phyloP scores from a whole-genome alignment of 2,888 invertebrate species.

The Pandemis corylana region DNA sequence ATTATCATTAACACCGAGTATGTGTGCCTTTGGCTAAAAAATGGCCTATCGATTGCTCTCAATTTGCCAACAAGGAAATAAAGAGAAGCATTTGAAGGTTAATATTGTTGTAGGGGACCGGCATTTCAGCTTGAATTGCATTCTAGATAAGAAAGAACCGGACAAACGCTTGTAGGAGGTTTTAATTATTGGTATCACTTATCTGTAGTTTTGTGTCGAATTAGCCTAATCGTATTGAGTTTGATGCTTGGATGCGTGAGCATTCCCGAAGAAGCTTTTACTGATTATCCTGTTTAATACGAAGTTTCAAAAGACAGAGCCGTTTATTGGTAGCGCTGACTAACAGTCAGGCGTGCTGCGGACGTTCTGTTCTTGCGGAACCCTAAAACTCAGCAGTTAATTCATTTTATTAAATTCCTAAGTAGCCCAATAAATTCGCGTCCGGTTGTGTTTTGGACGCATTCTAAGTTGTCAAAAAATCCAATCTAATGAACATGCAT shows the following conservation, averaged over 20 bases:
- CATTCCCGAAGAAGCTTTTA: too few relatives aligned
- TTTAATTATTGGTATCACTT: too few relatives aligned
- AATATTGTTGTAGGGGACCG: slow-evolving; percentile 5
- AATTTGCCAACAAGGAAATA: slow-evolving; percentile 22
- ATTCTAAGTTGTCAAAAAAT: background rate
- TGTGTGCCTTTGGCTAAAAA: slow-evolving; percentile 1
- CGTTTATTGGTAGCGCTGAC: background rate
- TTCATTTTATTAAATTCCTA: background rate
- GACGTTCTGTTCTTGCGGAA: background rate
- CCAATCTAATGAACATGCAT: background rate
- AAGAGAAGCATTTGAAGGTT: slow-evolving; percentile 19
- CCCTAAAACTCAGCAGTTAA: background rate
- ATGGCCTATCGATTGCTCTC: background rate
- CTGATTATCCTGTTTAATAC: too few relatives aligned
- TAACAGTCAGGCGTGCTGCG: background rate
- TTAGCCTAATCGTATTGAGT: too few relatives aligned
- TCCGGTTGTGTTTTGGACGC: background rate
- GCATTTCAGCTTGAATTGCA: slow-evolving; percentile 1
- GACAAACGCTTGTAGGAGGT: background rate
- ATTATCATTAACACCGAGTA: slow-evolving; percentile 2
- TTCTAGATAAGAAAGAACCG: background rate
- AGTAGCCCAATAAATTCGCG: background rate
- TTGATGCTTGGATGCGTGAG: too few relatives aligned
- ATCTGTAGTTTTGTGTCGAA: too few relatives aligned
- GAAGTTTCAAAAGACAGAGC: too few relatives aligned